Evolutionary conservation across 2,113 vertebrate genomes (phyloP).

Genomic region (Edolisoma coerulescens): DNA sequence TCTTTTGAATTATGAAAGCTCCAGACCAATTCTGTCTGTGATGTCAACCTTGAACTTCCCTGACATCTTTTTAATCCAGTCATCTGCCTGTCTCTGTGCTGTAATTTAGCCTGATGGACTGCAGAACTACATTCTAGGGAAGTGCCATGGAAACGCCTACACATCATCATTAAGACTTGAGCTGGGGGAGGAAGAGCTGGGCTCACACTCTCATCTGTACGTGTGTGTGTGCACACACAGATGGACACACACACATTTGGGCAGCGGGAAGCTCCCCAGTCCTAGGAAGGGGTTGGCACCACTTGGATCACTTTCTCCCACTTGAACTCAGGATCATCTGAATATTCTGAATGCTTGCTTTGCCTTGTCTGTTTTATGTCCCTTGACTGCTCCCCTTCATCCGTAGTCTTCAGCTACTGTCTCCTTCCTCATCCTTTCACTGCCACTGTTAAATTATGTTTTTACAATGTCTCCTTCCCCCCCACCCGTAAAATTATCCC

Average conservation of each 20-base stretch:
- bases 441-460: not conserved
- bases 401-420: not conserved
- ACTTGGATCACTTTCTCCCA: not conserved
- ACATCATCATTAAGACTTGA: slow-evolving; percentile 44
- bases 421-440: not conserved
- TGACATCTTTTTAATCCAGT: slow-evolving; percentile 63
- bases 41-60: slow-evolving; percentile 52
- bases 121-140: slow-evolving; percentile 49
- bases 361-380: not conserved
- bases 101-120: slow-evolving; percentile 41
- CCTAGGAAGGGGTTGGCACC: not conserved
- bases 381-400: not conserved
- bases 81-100: slow-evolving; percentile 50
- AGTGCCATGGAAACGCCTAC: slow-evolving; percentile 48
- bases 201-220: not conserved
- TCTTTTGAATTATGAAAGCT: slow-evolving; percentile 48
- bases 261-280: not conserved
- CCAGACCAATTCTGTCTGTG: slow-evolving; percentile 24
- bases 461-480: not conserved
- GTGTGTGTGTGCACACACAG: not conserved
- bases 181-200: not conserved
- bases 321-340: not conserved
- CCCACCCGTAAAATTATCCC: not conserved
- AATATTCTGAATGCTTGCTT: not conserved
- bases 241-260: not conserved